Conservation (phyloP, 2,797 vertebrate species). For the Sebastes flavidus region DNA sequence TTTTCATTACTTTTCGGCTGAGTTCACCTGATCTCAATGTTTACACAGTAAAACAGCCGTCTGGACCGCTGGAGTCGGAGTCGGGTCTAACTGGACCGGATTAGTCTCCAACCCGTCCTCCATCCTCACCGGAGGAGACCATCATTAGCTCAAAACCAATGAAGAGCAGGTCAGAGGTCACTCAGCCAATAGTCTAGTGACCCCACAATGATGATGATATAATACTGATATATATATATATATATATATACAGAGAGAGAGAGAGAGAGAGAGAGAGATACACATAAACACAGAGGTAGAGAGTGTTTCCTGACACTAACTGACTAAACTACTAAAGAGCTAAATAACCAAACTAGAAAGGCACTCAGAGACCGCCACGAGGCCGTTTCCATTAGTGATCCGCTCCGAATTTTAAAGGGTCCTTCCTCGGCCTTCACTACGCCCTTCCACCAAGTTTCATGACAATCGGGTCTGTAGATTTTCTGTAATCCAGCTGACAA, state of each 20-base stretch:
- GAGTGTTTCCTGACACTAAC: neutral
- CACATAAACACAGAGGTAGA: neutral
- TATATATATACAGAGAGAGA: too few species aligned
- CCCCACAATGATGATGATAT: neutral
- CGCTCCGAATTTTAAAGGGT: too few species aligned
- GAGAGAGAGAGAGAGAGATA: too few species aligned
- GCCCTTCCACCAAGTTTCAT: neutral
- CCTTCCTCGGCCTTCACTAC: neutral
- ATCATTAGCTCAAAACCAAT: neutral
- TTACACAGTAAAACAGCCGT: slow-evolving; percentile 22
- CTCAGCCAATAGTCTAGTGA: too few species aligned
- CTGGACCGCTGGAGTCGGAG: neutral
- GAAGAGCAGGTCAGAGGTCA: neutral
- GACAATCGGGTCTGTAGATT: neutral
- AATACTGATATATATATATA: neutral
- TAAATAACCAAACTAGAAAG: neutral
- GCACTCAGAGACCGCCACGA: neutral
- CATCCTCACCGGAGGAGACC: neutral
- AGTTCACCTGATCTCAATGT: slow-evolving; percentile 28
- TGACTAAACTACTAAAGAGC: neutral
- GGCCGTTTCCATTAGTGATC: neutral
- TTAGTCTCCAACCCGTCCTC: neutral
- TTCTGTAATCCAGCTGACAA: neutral
- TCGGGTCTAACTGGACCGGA: neutral
- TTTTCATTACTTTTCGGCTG: slow-evolving; percentile 23